Base-by-base conservation (phyloP, 2,888 invertebrate species). In the Acronicta alni region DNA sequence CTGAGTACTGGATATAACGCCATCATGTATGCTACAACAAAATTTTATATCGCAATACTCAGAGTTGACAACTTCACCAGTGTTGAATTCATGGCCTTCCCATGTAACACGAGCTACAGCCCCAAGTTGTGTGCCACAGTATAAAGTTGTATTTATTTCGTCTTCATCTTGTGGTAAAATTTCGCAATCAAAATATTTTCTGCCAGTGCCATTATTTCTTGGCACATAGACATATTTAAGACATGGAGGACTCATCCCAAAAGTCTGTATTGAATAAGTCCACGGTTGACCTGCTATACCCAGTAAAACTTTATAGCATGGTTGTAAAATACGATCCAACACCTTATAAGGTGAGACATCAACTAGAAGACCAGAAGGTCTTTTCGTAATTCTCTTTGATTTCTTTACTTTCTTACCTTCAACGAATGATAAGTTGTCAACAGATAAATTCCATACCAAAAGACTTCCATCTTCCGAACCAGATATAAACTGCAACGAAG, bases 401-500 rank as follows among this genome's bases (percentile, higher is more conserved):
- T 89, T 92, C 67, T 90, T 91, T 3, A 89, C 77, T 75, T 88
- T 91, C 57, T 89, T 92, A 0, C 82, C 80, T 72, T 91, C 90
- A 65, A 88, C 82, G 30, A 79, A 67, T 3, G 80, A 82, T 2
- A 89, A 69, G 67, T 89, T 91, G 63, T 91, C 90, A n/a, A 92
- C 91, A 65, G 96, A 95, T 48, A 97, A 87, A 88, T 96, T 96
- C 97, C 97, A 97, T 80, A 97, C 95, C 39, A 96, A 92, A 45
- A 97, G 91, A 0, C 89, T 94, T 0, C 97, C 97, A 82, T 97
- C 97, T 66, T 95, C 92, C 23, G 96, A 95, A 23, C 95, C 94
- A 0, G 96, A 96, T 3, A 96, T 84, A 80, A 97, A 96, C 78
- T 96, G 97, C 57, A 95, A 87, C 12, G 96, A 75, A 78, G 83